Evolutionary conservation across 2,797 vertebrate genomes (phyloP).

Genomic region (Todus mexicanus): DNA sequence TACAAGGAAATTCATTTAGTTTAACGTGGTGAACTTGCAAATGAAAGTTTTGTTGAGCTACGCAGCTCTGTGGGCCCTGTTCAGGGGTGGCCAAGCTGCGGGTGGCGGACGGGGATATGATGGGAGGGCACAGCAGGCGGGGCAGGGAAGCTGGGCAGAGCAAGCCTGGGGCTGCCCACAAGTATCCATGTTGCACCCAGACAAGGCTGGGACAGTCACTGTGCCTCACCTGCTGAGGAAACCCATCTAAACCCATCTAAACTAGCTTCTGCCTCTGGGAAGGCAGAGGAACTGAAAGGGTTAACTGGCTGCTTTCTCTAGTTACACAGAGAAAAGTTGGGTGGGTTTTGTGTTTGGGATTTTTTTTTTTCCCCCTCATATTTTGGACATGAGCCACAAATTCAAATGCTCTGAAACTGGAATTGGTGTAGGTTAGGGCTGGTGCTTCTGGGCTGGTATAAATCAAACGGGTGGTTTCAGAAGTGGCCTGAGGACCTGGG

Average conservation of each 20-base stretch:
- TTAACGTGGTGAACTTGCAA: not conserved
- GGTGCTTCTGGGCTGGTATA: not conserved
- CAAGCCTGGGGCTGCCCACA: not conserved
- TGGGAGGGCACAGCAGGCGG: not conserved
- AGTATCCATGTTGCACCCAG: accelerated
- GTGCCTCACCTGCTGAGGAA: not conserved
- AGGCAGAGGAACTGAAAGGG: constrained; percentile 41
- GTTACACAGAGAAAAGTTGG: constrained; percentile 45
- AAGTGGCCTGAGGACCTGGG: not conserved
- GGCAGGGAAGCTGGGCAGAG: not conserved
- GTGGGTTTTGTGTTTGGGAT: no score
- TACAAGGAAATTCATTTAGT: constrained; percentile 3
- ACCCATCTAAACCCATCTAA: not conserved
- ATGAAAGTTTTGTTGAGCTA: not conserved
- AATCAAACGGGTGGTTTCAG: constrained; percentile 2
- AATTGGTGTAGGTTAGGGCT: constrained; percentile 14
- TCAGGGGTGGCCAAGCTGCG: not conserved
- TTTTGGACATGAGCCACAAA: constrained; percentile 51
- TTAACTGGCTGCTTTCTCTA: constrained; percentile 59
- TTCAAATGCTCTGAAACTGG: constrained; percentile 40
- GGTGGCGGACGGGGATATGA: not conserved
- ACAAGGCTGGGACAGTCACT: accelerated
- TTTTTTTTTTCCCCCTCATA: not conserved
- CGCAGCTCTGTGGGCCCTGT: not conserved
- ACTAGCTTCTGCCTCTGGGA: not conserved